Evolutionary conservation across 1,140 invertebrate species (phyloP).

Genomic region (Anastatus disparis): DNA sequence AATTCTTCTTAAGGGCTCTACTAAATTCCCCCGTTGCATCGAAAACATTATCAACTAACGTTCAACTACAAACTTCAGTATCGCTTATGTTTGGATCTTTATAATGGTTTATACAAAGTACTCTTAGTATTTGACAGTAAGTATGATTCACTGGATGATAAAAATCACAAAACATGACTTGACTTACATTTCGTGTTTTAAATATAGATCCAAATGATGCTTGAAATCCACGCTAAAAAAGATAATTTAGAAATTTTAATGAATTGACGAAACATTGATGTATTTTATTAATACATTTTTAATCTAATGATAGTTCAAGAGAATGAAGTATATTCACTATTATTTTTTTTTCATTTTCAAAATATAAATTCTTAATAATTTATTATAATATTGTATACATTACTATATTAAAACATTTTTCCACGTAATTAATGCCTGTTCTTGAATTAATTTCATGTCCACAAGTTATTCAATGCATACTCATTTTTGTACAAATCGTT

Average conservation of each 20-base stretch:
- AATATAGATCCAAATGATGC: slow-evolving; percentile 95
- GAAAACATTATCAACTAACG: slow-evolving; percentile 85
- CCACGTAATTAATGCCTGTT: slow-evolving; percentile 92
- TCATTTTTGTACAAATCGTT: too few species aligned
- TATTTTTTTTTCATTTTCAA: slow-evolving; percentile 22
- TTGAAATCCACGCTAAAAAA: slow-evolving; percentile 88
- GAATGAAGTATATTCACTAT: background rate
- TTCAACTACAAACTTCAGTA: slow-evolving; percentile 90
- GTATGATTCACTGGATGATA: slow-evolving; percentile 90
- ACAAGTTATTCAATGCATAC: slow-evolving; percentile 96
- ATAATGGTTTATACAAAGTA: slow-evolving; percentile 97
- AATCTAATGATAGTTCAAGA: background rate
- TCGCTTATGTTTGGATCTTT: slow-evolving; percentile 93
- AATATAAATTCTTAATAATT: slow-evolving; percentile 2
- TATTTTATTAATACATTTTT: too few species aligned
- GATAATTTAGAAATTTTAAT: too few species aligned
- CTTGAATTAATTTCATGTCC: slow-evolving; percentile 91
- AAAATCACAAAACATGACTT: slow-evolving; percentile 98
- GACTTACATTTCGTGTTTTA: slow-evolving; percentile 92
- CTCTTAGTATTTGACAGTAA: slow-evolving; percentile 95
- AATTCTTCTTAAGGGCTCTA: slow-evolving; percentile 88
- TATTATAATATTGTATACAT: background rate
- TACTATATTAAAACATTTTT: slow-evolving; percentile 94
- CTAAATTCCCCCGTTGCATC: slow-evolving; percentile 85
- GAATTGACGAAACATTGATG: too few species aligned